These are phyloP conservation scores for Heptranchias perlo DNA, from an alignment of 2,113 vertebrate species.

Conservation along the genomic window DNA sequence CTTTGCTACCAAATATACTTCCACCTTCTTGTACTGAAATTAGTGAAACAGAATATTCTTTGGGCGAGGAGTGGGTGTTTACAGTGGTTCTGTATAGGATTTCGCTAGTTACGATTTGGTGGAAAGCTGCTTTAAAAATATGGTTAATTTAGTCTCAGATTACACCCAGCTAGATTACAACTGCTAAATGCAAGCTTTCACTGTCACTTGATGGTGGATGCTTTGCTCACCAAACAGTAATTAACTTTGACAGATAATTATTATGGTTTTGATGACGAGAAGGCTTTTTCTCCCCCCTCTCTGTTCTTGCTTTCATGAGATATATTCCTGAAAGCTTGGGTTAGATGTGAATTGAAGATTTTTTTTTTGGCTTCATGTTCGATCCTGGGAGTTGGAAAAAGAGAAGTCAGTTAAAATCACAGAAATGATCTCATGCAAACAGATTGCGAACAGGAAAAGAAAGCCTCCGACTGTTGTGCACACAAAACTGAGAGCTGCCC, in stretches of 20 bases:
- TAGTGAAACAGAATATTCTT: not conserved
- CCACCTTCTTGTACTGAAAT: not conserved
- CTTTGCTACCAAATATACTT: not conserved
- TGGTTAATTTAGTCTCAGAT: constrained; percentile 57
- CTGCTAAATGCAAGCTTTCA: constrained; percentile 55
- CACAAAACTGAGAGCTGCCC: constrained; percentile 45
- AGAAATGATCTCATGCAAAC: constrained; percentile 63
- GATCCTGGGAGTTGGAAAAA: constrained; percentile 49
- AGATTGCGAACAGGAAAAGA: constrained; percentile 47
- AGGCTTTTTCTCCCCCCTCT: constrained; percentile 57
- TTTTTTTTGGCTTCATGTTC: constrained; percentile 60
- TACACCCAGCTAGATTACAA: constrained; percentile 63
- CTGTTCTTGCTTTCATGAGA: constrained; percentile 65
- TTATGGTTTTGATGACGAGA: constrained; percentile 77
- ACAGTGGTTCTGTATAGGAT: not conserved
- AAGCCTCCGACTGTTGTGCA: constrained; percentile 49
- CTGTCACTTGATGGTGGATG: constrained; percentile 68
- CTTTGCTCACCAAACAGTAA: constrained; percentile 67
- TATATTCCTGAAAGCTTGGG: constrained; percentile 65
- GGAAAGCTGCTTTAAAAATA: constrained; percentile 6
- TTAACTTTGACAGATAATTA: constrained; percentile 80
- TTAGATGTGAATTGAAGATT: constrained; percentile 58
- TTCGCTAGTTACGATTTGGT: not conserved
- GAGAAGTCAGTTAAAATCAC: constrained; percentile 50
- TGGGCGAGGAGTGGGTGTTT: not conserved